Percentiles rank a stretch among this genome's conserved stretches.
Conservation (phyloP, 2,888 invertebrate species). For the Philaethria dido region DNA sequence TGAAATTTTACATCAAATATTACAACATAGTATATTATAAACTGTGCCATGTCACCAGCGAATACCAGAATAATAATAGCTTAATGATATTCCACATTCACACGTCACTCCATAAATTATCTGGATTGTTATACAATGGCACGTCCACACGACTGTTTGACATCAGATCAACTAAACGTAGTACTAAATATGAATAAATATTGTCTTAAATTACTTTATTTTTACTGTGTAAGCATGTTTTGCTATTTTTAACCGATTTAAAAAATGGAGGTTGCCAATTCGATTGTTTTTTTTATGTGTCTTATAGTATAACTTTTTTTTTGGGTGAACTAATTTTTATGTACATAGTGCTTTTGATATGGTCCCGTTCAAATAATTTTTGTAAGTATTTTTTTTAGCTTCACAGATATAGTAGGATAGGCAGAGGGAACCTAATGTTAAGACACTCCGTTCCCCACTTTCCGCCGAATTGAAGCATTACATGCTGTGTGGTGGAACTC, state of each 20-base stretch:
- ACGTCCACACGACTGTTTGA: slow-evolving; percentile 13
- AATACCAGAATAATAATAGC: slow-evolving; percentile 5
- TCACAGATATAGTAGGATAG: no score
- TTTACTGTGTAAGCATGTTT: neutral
- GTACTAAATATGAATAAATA: neutral
- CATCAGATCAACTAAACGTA: slow-evolving; percentile 13
- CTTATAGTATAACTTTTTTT: no score
- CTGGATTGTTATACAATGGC: slow-evolving; percentile 21
- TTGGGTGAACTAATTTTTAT: no score
- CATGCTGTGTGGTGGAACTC: no score
- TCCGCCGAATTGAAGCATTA: no score
- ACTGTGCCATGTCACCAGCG: neutral
- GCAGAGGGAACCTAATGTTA: no score
- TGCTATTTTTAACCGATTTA: neutral
- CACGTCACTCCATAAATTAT: slow-evolving; percentile 20
- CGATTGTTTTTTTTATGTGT: no score
- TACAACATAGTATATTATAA: neutral
- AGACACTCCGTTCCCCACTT: no score
- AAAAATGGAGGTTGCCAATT: no score
- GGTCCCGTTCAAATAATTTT: no score
- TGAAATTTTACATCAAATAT: neutral
- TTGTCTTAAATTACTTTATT: neutral
- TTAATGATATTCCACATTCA: slow-evolving; percentile 15
- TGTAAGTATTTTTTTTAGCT: no score
- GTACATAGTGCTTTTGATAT: no score